Evolutionary conservation across 2,888 invertebrate genomes (phyloP).

Genomic region (Caenorhabditis drosophilae): DNA sequence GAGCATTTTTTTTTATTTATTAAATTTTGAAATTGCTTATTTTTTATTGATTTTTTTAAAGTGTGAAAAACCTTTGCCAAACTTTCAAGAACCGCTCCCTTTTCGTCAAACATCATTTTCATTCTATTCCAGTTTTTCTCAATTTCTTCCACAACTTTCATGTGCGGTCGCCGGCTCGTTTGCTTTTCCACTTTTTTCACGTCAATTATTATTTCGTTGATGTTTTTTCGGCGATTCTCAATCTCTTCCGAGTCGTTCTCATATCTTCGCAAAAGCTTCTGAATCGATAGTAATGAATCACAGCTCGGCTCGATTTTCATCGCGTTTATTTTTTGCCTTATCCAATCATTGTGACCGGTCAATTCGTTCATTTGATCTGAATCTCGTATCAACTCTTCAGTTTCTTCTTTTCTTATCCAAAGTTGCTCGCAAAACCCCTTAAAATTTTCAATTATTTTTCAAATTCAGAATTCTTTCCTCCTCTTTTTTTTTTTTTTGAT

Average conservation of each 20-base stretch:
- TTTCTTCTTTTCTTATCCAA: slow-evolving; percentile 4
- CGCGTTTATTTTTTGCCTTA: slow-evolving; percentile 11
- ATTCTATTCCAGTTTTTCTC: slow-evolving; percentile 22
- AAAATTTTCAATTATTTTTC: too few relatives aligned
- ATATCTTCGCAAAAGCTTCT: slow-evolving; percentile 14
- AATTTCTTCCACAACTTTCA: slow-evolving; percentile 14
- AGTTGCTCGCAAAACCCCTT: too few relatives aligned
- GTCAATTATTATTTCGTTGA: slow-evolving; percentile 10
- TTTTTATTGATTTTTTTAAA: too few relatives aligned
- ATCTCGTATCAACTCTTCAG: slow-evolving; percentile 1
- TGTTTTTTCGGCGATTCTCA: slow-evolving; percentile 16
- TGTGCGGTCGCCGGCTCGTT: background rate
- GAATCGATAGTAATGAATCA: slow-evolving; percentile 14
- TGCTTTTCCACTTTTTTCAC: background rate
- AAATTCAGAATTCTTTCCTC: slow-evolving; percentile 4
- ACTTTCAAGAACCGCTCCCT: slow-evolving; percentile 16
- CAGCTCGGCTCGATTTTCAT: slow-evolving; percentile 10
- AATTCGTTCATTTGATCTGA: slow-evolving; percentile 13
- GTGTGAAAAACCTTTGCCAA: slow-evolving; percentile 20
- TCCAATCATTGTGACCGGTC: slow-evolving; percentile 27
- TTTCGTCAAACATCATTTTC: slow-evolving; percentile 24
- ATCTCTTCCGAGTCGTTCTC: slow-evolving; percentile 31
- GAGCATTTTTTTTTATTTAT: too few relatives aligned
- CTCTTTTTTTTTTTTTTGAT: too few relatives aligned
- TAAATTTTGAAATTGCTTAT: too few relatives aligned